Conservation (phyloP, 2,113 vertebrate genomes). For the Ranitomeya variabilis region DNA sequence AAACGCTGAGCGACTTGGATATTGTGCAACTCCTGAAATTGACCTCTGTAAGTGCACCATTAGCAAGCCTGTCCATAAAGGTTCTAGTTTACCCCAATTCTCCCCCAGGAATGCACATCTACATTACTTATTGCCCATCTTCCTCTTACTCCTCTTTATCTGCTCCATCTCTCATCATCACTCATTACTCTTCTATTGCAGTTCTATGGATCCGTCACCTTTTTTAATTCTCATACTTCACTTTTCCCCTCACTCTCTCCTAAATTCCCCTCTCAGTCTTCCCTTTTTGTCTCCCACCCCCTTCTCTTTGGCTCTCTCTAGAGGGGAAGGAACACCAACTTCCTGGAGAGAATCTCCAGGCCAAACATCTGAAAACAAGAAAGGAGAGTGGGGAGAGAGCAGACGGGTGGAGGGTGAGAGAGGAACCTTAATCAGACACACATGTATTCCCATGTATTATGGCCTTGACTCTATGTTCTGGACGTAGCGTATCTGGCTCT, state of each 20-base stretch:
- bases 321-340: constrained; percentile 57
- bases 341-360: constrained; percentile 56
- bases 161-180: background rate
- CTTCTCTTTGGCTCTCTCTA: constrained; percentile 51
- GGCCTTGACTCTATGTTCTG: constrained; percentile 16
- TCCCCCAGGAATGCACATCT: background rate
- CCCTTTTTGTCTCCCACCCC: constrained; percentile 32
- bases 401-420: constrained; percentile 24
- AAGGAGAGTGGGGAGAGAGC: constrained; percentile 30
- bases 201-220: background rate
- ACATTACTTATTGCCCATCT: background rate
- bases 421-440: constrained; percentile 27
- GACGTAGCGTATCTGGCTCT: background rate
- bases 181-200: background rate
- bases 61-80: background rate
- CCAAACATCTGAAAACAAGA: constrained; percentile 57
- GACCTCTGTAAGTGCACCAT: background rate
- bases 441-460: constrained; percentile 24
- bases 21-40: no score
- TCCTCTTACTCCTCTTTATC: background rate
- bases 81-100: background rate
- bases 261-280: constrained; percentile 57
- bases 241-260: constrained; percentile 29
- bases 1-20: no score
- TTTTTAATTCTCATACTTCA: background rate